A percentile compares a stretch with the other conserved stretches of the same genome.
Conservation (phyloP, 2,113 vertebrate species). For the Axis porcinus region DNA sequence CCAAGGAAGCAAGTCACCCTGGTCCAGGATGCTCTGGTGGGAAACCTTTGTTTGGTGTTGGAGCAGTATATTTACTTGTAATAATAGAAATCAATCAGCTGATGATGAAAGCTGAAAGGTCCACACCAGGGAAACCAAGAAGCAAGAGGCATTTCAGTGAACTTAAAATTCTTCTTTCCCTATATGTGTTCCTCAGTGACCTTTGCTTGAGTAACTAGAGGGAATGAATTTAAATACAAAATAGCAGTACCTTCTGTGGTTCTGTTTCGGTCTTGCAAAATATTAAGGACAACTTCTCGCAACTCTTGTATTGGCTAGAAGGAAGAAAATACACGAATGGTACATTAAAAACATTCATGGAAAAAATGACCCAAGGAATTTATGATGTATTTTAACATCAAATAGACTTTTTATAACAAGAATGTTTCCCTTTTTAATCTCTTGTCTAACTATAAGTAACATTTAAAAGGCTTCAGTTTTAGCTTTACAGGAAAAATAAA, state of each 20-base stretch:
- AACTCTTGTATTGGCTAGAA: slow-evolving; percentile 79
- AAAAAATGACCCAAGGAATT: slow-evolving; percentile 10
- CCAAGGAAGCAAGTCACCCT: not conserved
- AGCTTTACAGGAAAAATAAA: slow-evolving; percentile 4
- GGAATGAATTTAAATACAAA: not conserved
- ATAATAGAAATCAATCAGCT: not conserved
- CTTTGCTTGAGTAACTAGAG: not conserved
- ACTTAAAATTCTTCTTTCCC: not conserved
- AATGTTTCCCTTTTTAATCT: not conserved
- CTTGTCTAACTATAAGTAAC: not conserved
- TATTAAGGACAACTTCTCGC: slow-evolving; percentile 63
- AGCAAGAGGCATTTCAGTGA: not conserved
- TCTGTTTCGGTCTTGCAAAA: slow-evolving; percentile 65
- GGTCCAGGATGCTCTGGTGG: not conserved
- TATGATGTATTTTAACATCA: not conserved
- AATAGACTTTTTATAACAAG: not conserved
- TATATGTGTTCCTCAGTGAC: not conserved
- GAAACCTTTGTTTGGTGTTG: not conserved
- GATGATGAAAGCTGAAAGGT: not conserved
- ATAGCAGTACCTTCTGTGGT: slow-evolving; percentile 68
- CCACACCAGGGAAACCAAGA: not conserved
- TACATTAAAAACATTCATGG: not conserved
- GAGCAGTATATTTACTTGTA: not conserved
- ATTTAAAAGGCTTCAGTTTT: not conserved
- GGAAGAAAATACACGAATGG: not conserved